Evolutionary conservation across 2,113 vertebrate genomes (phyloP).

Genomic region (Microcebus ravelobensis): DNA sequence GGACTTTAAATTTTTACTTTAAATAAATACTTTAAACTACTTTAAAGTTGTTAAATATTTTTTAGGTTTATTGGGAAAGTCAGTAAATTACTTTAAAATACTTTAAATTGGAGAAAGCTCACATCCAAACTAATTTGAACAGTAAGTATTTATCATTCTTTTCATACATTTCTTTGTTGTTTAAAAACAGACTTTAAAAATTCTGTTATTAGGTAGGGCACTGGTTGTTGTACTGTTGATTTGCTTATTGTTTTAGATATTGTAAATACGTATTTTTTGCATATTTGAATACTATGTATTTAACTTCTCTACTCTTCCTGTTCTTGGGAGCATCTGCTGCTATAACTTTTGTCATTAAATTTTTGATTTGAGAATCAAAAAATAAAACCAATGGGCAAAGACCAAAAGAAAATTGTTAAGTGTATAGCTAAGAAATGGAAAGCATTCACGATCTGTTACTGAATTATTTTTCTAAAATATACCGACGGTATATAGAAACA

Average conservation of each 20-base stretch:
- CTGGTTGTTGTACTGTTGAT: background rate
- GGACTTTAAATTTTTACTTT: conserved; percentile 16
- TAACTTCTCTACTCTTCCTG: background rate
- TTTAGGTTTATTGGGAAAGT: background rate
- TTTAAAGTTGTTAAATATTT: conserved; percentile 12
- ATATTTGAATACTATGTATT: background rate
- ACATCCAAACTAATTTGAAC: background rate
- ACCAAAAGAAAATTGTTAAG: conserved; percentile 14
- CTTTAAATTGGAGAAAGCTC: background rate
- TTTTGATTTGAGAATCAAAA: conserved; percentile 47
- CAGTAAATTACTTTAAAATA: background rate
- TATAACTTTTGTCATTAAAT: background rate
- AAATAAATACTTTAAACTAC: background rate
- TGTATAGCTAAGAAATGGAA: conserved; percentile 42
- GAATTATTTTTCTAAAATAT: conserved; percentile 32
- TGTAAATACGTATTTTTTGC: background rate
- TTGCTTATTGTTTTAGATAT: background rate
- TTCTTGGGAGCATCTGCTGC: background rate
- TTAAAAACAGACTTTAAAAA: background rate
- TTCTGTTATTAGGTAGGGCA: background rate
- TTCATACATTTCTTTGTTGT: background rate
- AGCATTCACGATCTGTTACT: conserved; percentile 27
- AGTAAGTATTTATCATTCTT: background rate
- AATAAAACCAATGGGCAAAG: conserved; percentile 37
- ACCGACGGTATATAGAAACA: background rate